Evolutionary conservation across 2,113 vertebrate species (phyloP), one percentile per base, ranked within the genome.

Genomic region (Lanius collurio): DNA sequence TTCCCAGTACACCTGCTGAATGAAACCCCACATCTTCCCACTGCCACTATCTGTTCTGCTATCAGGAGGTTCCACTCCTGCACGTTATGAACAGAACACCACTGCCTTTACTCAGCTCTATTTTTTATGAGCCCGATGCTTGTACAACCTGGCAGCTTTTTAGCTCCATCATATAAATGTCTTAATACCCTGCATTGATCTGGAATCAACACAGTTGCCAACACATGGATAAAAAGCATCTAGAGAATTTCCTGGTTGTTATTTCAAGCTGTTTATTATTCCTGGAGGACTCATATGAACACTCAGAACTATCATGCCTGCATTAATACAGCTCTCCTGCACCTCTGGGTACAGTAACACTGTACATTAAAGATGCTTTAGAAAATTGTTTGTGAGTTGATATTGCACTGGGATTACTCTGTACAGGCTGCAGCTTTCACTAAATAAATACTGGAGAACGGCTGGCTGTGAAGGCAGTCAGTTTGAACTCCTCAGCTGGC

Each of bases 221-320:
- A 71, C 79, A 87, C 69, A 27, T 0, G 15, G 90, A 71, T 83
- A 92, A 97, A 90, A 92, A 79, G 89, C 88, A 68, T 33, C 95
- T 92, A 90, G 95, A 95, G 96, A 94, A 62, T 93, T 78, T 47
- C 69, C 2, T 78, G 37, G 94, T 57, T 85, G 82, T 94, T 95
- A 87, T 94, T 95, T 93, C 95, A 97, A 94, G 96, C 97, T 96
- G 94, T 93, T 95, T 93, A 88, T 90, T 83, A 90, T 89, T 96
- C 97, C 96, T 88, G 15, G 16, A 96, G 96, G 97, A 94, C 76
- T 75, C 78, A 1, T 68, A 21, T 2, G 78, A 84, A 65, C 70
- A 35, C 92, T 88, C 55, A 75, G 87, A 92, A 77, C 90, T 28
- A 91, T 93, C 78, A 55, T 39, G 89, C 57, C 60, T 46, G 42